Evolutionary conservation across 2,113 vertebrate genomes (phyloP).

Genomic region (Sprattus sprattus): DNA sequence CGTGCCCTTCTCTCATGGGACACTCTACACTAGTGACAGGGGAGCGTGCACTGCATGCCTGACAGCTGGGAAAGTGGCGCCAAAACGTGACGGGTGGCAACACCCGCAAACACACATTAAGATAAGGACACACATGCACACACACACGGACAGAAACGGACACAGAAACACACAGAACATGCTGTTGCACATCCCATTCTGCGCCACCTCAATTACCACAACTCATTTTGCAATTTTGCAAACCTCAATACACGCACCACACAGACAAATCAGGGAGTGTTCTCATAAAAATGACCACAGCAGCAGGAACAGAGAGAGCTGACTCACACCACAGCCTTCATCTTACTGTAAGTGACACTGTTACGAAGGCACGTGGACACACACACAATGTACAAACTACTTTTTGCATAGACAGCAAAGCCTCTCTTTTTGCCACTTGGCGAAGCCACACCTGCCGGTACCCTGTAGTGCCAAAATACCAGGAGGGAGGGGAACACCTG

Average conservation of each 20-base stretch:
- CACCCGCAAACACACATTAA: not conserved
- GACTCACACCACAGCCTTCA: constrained; percentile 5
- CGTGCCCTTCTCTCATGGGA: constrained; percentile 29
- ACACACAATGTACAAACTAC: not conserved
- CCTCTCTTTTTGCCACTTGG: not conserved
- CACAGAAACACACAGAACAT: not conserved
- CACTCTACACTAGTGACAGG: constrained; percentile 38
- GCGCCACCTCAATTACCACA: not conserved
- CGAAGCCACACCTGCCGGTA: not conserved
- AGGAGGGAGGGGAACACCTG: constrained; percentile 35
- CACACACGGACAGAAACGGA: not conserved
- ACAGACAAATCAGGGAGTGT: not conserved
- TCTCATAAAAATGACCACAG: not conserved
- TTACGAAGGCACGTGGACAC: not conserved
- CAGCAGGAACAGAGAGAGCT: not conserved
- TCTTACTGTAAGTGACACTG: not conserved
- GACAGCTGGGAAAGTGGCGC: constrained; percentile 53
- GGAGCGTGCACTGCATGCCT: constrained; percentile 27
- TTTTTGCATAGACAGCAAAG: not conserved
- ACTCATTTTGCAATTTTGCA: not conserved
- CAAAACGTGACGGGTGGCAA: constrained; percentile 30
- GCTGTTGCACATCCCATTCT: not conserved
- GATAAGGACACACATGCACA: not conserved
- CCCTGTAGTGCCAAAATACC: not conserved
- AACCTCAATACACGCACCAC: not conserved